A percentile compares a stretch with the other conserved stretches of the same genome.
phyloP scores from a whole-genome alignment of 1,140 invertebrate genomes.

The Cherax quadricarinatus region DNA sequence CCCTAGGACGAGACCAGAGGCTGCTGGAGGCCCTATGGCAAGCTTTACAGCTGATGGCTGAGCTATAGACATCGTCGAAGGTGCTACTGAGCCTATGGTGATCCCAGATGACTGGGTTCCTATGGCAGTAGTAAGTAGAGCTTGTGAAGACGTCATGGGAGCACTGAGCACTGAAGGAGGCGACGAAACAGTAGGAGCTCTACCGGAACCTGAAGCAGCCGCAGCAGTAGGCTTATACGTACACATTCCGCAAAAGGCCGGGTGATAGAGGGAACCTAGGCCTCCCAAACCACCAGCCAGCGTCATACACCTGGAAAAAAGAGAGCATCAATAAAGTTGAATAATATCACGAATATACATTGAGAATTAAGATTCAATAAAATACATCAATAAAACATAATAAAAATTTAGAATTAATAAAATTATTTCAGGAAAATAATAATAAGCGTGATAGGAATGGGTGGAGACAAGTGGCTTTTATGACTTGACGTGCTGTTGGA shows the following conservation, averaged over 20 bases:
- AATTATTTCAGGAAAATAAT: too few relatives aligned
- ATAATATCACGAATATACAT: too few relatives aligned
- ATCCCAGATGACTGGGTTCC: constrained; percentile 11
- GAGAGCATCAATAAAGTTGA: background rate
- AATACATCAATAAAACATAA: too few relatives aligned
- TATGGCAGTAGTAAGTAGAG: constrained; percentile 25
- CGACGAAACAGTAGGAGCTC: constrained; percentile 17
- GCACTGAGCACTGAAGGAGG: constrained; percentile 6
- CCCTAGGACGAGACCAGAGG: background rate
- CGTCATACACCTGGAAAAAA: constrained; percentile 54
- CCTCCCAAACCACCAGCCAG: constrained; percentile 49
- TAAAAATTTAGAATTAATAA: too few relatives aligned
- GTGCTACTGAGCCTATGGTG: background rate
- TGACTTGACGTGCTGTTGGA: too few relatives aligned
- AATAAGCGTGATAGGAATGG: too few relatives aligned
- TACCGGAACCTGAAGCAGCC: background rate
- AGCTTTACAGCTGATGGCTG: constrained; percentile 16
- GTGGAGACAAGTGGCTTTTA: too few relatives aligned
- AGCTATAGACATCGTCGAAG: background rate
- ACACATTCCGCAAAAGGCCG: constrained; percentile 65
- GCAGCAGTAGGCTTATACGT: constrained; percentile 52
- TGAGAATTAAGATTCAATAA: too few relatives aligned
- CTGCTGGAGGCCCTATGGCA: constrained; percentile 2
- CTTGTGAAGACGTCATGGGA: constrained; percentile 24
- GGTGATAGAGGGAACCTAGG: constrained; percentile 60